These are phyloP conservation scores for Babylonia areolata DNA, from an alignment of 1,140 invertebrate genomes.

Conservation along the genomic window DNA sequence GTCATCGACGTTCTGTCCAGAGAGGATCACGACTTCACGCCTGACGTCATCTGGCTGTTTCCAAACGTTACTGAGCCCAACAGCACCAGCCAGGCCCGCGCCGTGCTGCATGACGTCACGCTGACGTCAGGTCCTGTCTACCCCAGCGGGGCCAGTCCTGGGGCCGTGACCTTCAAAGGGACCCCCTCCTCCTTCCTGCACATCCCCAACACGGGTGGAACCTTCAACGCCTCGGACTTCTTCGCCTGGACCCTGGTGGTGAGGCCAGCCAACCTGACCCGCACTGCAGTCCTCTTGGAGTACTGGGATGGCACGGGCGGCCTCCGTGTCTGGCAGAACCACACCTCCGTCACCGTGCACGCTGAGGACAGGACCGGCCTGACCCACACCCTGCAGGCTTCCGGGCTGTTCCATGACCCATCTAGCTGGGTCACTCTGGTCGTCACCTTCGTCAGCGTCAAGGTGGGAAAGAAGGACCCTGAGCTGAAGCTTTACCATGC, in stretches of 20 bases:
- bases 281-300: not conserved
- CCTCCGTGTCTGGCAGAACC: not conserved
- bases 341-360: not conserved
- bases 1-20: not conserved
- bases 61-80: not conserved
- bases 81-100: too few relatives aligned
- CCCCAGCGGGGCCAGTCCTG: too few relatives aligned
- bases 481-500: too few relatives aligned
- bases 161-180: not conserved
- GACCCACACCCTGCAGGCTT: not conserved
- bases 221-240: not conserved
- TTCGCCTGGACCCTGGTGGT: slow-evolving; percentile 20
- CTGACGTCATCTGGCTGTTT: not conserved
- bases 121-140: not conserved
- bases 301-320: slow-evolving; percentile 9
- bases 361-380: not conserved
- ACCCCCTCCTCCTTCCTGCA: not conserved
- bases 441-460: not conserved
- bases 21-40: not conserved
- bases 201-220: not conserved
- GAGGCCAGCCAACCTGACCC: not conserved
- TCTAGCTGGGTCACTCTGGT: not conserved
- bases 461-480: not conserved
- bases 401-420: not conserved
- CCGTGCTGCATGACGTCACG: not conserved